phyloP scores from a whole-genome alignment of 2,113 vertebrate genomes.

The Crotalus tigris region DNA sequence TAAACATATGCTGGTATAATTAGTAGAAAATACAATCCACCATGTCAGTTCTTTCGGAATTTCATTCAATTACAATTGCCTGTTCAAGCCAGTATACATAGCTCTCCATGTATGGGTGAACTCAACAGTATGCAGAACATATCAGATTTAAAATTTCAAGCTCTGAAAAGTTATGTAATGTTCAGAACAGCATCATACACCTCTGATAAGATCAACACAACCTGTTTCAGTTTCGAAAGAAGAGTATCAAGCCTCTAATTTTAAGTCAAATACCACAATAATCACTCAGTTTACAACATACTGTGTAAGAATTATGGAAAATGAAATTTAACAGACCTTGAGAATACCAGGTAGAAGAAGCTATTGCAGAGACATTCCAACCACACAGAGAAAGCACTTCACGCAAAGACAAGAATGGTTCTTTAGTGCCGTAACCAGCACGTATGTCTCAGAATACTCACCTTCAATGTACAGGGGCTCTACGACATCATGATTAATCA shows the following conservation, averaged over 20 bases:
- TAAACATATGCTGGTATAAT: not conserved
- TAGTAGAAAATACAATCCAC: not conserved
- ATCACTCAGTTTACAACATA: not conserved
- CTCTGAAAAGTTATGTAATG: not conserved
- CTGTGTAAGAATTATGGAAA: not conserved
- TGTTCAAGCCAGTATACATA: not conserved
- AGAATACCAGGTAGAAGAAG: not conserved
- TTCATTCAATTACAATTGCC: not conserved
- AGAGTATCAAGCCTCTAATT: not conserved
- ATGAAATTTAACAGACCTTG: not conserved
- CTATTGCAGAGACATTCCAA: not conserved
- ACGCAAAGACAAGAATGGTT: not conserved
- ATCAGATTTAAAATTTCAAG: not conserved
- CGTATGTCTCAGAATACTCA: constrained; percentile 57
- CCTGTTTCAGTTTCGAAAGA: not conserved
- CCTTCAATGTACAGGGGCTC: constrained; percentile 98
- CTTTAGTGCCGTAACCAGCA: not conserved
- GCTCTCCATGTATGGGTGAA: not conserved
- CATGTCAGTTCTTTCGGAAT: not conserved
- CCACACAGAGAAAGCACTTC: not conserved
- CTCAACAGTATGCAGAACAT: not conserved
- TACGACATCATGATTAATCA: constrained; percentile 98
- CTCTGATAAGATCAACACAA: not conserved
- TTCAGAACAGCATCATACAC: not conserved
- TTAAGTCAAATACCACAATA: not conserved